A percentile compares a stretch with the other conserved stretches of the same genome.
Conservation (phyloP, 2,888 invertebrate genomes). For the Leucoma salicis region DNA sequence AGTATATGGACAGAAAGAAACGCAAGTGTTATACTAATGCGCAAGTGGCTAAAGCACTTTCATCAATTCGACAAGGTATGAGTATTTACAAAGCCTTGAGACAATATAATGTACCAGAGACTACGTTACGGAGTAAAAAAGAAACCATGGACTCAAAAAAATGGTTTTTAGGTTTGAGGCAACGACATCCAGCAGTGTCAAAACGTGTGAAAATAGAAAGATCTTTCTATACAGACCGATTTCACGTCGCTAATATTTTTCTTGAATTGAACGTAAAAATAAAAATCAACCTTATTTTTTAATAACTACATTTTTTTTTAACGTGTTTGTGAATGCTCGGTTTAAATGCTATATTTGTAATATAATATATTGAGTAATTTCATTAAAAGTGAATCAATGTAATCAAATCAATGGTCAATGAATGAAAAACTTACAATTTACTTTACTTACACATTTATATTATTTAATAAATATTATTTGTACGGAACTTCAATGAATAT, state of each 20-base stretch:
- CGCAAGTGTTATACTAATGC: too few species aligned
- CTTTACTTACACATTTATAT: constrained; percentile 2
- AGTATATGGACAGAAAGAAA: too few species aligned
- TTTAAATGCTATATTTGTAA: background rate
- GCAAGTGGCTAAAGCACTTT: too few species aligned
- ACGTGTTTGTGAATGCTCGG: background rate
- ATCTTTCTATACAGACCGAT: constrained; percentile 2
- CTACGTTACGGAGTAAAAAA: too few species aligned
- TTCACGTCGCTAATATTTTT: background rate
- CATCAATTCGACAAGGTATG: too few species aligned
- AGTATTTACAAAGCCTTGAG: too few species aligned
- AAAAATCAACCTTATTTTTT: background rate
- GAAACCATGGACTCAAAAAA: too few species aligned
- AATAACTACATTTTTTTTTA: background rate
- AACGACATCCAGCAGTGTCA: too few species aligned
- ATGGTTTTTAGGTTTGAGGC: too few species aligned
- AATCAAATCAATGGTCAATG: constrained; percentile 2
- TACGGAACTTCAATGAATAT: background rate
- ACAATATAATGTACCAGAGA: too few species aligned
- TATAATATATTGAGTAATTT: too few species aligned
- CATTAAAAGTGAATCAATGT: background rate
- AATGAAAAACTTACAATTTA: constrained; percentile 2
- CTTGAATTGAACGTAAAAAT: background rate
- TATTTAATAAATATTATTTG: background rate
- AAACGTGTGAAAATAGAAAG: too few species aligned